Percentiles rank a stretch among this genome's conserved stretches.
Conservation (phyloP, 2,113 vertebrate species). For the Syngnathus floridae region DNA sequence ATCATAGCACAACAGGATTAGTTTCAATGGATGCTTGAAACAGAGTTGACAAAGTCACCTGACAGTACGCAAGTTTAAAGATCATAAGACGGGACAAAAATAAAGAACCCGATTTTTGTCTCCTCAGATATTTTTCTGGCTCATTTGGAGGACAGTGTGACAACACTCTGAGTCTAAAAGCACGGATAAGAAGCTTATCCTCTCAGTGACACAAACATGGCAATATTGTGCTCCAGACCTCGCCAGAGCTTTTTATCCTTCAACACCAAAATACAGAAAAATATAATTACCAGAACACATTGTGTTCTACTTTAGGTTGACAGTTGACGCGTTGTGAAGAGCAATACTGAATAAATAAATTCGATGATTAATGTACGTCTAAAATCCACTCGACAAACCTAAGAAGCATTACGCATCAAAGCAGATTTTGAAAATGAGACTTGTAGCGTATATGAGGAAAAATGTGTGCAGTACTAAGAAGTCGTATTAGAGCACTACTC, state of each 20-base stretch:
- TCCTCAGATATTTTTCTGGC: slow-evolving; percentile 11
- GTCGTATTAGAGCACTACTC: too few species aligned
- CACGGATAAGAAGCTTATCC: slow-evolving; percentile 22
- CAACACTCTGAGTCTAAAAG: slow-evolving; percentile 11
- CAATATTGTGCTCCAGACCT: slow-evolving; percentile 24
- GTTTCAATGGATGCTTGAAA: not conserved
- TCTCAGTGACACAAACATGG: slow-evolving; percentile 11
- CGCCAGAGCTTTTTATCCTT: slow-evolving; percentile 15
- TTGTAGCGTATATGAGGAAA: too few species aligned
- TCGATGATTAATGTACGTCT: slow-evolving; percentile 2
- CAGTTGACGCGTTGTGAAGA: not conserved
- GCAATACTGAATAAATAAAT: slow-evolving; percentile 3
- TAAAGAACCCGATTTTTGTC: not conserved
- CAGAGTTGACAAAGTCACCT: not conserved
- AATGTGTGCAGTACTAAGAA: too few species aligned
- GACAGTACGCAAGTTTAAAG: not conserved
- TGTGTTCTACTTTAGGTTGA: slow-evolving; percentile 16
- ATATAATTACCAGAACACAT: slow-evolving; percentile 23
- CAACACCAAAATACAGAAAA: slow-evolving; percentile 32
- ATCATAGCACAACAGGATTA: not conserved
- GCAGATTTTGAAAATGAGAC: too few species aligned
- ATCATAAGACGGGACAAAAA: not conserved
- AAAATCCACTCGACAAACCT: slow-evolving; percentile 17
- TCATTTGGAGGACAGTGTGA: slow-evolving; percentile 18
- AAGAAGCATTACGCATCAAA: not conserved